phyloP scores from a whole-genome alignment of 1,140 invertebrate species.

The Hirudo medicinalis region DNA sequence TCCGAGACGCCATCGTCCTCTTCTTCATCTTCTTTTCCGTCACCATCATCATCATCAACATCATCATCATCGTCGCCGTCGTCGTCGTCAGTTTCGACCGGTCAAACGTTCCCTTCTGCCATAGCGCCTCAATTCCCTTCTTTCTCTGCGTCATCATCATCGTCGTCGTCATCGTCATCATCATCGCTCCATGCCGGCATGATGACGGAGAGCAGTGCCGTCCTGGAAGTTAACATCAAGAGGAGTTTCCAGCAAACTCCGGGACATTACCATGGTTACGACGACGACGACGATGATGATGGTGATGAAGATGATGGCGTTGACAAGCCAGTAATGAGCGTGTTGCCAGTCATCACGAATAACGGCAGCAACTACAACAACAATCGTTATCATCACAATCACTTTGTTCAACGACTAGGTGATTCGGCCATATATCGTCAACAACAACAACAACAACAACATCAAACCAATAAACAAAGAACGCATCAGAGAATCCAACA shows the following conservation, averaged over 20 bases:
- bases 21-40: too few relatives aligned
- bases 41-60: too few relatives aligned
- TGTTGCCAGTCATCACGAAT: neutral
- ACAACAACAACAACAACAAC: conserved; percentile 7
- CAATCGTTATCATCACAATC: neutral
- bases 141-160: neutral
- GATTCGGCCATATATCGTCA: neutral
- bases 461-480: conserved; percentile 1
- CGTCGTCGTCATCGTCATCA: neutral
- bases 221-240: neutral
- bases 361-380: conserved; percentile 2
- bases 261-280: neutral
- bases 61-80: too few relatives aligned
- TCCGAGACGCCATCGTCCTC: conserved; percentile 24
- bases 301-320: neutral
- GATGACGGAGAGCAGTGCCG: too few relatives aligned
- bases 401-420: too few relatives aligned
- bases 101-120: too few relatives aligned
- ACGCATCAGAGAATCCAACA: neutral
- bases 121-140: neutral
- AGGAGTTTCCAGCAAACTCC: too few relatives aligned
- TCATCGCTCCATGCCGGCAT: neutral
- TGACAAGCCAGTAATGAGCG: neutral
- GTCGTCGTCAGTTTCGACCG: too few relatives aligned
- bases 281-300: conserved; percentile 6